These are phyloP conservation scores for Scaptomyza pallida DNA, from an alignment of 1,140 invertebrate genomes.

Conservation along the genomic window DNA sequence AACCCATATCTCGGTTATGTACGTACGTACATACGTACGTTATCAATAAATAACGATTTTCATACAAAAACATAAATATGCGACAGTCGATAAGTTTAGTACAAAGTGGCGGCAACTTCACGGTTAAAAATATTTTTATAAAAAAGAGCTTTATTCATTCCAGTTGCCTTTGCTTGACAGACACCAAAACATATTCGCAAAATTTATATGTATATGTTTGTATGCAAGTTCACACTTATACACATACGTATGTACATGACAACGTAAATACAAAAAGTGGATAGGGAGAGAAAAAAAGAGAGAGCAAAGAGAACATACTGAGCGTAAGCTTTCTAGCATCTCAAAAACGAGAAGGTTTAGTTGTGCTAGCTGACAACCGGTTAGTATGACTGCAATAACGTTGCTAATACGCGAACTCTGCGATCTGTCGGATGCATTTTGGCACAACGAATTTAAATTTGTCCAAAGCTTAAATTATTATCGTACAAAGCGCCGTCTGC, in stretches of 20 bases:
- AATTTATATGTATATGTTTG: no score
- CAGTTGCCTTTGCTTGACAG: not conserved
- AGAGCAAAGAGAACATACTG: conserved; percentile 6
- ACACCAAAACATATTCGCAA: no score
- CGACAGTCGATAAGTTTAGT: conserved; percentile 31
- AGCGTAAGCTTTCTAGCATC: conserved; percentile 38
- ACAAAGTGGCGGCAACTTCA: conserved; percentile 19
- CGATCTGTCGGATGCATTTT: conserved; percentile 73
- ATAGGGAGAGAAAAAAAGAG: conserved; percentile 10
- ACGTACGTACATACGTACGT: not conserved
- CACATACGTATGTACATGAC: not conserved
- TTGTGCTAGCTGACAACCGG: conserved; percentile 21
- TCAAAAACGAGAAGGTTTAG: conserved; percentile 31
- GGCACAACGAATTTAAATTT: conserved; percentile 62
- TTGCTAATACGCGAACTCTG: conserved; percentile 65
- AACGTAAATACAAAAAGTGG: conserved; percentile 3
- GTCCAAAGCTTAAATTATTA: conserved; percentile 61
- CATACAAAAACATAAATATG: not conserved
- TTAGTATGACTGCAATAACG: conserved; percentile 78
- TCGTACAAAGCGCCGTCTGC: conserved; percentile 52
- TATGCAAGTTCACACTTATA: not conserved
- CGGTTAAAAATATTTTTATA: not conserved
- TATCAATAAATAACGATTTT: conserved; percentile 9
- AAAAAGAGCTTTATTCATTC: conserved; percentile 5
- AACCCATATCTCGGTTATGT: not conserved